A percentile compares a stretch with the other conserved stretches of the same genome.
Evolutionary conservation across 2,888 invertebrate genomes (phyloP).

Genomic region (Lasioglossum leucozonium): DNA sequence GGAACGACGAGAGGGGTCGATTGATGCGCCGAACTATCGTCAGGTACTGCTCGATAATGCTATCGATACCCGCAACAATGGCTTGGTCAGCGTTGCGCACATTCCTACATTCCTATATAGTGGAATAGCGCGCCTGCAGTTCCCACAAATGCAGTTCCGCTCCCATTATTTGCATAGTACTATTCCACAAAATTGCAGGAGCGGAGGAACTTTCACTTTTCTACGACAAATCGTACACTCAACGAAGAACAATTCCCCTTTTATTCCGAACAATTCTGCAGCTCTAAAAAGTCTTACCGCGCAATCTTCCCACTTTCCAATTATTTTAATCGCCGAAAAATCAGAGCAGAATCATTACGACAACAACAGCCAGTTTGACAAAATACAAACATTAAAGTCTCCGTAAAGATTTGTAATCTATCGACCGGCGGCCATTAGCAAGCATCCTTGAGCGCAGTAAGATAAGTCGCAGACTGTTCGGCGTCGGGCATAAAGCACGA

Average conservation of each 20-base stretch:
- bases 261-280: no score
- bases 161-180: neutral
- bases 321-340: no score
- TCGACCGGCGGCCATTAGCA: neutral
- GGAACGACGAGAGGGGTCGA: slow-evolving; percentile 86
- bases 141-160: neutral
- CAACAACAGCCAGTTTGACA: neutral
- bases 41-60: slow-evolving; percentile 77
- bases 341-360: no score
- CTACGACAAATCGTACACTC: no score
- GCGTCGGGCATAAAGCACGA: neutral
- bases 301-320: no score
- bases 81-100: neutral
- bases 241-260: no score
- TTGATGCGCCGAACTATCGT: slow-evolving; percentile 87
- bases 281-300: no score
- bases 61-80: neutral
- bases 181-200: neutral
- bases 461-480: neutral
- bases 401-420: neutral
- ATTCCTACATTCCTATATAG: neutral
- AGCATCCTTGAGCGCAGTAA: neutral
- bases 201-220: no score
- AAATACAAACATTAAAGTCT: neutral
- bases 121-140: neutral